Evolutionary conservation across 2,888 invertebrate genomes (phyloP).

Genomic region (Seladonia tumulorum): DNA sequence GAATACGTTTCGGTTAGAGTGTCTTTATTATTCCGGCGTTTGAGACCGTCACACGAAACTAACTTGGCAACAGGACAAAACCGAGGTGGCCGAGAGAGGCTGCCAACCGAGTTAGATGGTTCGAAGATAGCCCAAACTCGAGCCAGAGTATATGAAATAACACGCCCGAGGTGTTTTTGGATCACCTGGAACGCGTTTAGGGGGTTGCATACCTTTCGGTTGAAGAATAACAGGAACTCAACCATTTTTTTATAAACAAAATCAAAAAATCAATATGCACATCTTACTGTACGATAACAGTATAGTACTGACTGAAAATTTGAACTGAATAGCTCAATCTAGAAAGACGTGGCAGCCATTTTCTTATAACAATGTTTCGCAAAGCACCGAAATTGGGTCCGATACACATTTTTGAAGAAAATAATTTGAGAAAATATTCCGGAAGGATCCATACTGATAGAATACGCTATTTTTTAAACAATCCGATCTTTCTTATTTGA

Average conservation of each 20-base stretch:
- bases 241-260: neutral
- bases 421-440: neutral
- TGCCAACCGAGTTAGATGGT: constrained; percentile 17
- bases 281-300: neutral
- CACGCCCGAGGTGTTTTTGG: neutral
- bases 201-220: neutral
- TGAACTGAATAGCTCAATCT: neutral
- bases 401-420: too few species aligned
- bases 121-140: constrained; percentile 25
- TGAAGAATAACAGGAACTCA: neutral
- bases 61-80: constrained; percentile 49
- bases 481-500: too few species aligned
- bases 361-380: too few species aligned
- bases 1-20: constrained; percentile 17
- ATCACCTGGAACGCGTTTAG: neutral
- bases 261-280: neutral
- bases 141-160: constrained; percentile 14
- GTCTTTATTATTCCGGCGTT: constrained; percentile 32
- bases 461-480: too few species aligned
- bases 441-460: too few species aligned
- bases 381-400: neutral
- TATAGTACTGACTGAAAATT: neutral
- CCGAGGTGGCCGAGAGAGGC: neutral
- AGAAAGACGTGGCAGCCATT: neutral
- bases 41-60: constrained; percentile 15